A percentile compares a stretch with the other conserved stretches of the same genome.
Conservation (phyloP, 2,888 invertebrate species). For the Urechis unicinctus region DNA sequence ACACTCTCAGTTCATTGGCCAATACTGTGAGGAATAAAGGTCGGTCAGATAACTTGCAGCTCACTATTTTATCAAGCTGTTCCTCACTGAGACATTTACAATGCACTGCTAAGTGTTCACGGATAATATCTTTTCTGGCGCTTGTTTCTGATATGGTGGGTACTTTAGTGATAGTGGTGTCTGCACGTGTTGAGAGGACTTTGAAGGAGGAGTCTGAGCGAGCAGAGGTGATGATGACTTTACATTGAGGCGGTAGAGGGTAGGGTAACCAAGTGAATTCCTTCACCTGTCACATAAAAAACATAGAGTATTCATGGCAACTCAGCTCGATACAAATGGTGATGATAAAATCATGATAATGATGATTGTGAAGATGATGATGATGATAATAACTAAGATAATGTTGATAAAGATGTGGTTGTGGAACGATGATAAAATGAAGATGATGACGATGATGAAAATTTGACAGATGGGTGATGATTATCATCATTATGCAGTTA, state of each 20-base stretch:
- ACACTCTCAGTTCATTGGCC: slow-evolving; percentile 31
- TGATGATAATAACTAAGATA: too few species aligned
- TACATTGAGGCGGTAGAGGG: slow-evolving; percentile 37
- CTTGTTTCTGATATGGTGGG: slow-evolving; percentile 22
- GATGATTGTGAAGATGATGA: too few species aligned
- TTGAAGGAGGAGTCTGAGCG: slow-evolving; percentile 35
- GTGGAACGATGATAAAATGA: too few species aligned
- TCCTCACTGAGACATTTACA: slow-evolving; percentile 23
- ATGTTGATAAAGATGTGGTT: too few species aligned
- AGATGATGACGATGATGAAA: too few species aligned
- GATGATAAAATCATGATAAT: too few species aligned
- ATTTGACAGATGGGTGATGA: too few species aligned
- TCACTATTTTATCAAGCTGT: slow-evolving; percentile 24
- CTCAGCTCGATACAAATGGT: too few species aligned
- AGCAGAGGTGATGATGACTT: slow-evolving; percentile 34
- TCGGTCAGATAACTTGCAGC: slow-evolving; percentile 24
- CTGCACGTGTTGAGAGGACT: slow-evolving; percentile 27
- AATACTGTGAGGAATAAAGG: slow-evolving; percentile 35
- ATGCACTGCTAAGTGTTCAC: slow-evolving; percentile 26
- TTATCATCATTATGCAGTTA: too few species aligned
- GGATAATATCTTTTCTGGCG: slow-evolving; percentile 23
- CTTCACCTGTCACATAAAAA: slow-evolving; percentile 31
- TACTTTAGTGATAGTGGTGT: slow-evolving; percentile 24
- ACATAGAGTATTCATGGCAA: too few species aligned
- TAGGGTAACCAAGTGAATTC: slow-evolving; percentile 38